Conservation (phyloP, 1,140 invertebrate genomes). For the Apis dorsata region DNA sequence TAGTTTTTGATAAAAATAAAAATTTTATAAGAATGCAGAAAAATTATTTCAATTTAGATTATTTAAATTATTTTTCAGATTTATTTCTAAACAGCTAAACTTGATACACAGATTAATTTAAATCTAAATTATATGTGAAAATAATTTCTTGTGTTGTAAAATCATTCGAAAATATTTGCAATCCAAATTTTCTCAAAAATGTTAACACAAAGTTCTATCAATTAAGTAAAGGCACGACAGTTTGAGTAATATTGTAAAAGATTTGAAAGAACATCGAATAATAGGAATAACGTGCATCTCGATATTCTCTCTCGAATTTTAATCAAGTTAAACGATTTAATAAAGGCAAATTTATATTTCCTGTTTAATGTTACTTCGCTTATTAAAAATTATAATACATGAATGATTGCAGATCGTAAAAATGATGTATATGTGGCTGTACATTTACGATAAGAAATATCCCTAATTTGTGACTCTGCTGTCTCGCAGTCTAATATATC, state of each 20-base stretch:
- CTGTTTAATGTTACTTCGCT: slow-evolving; percentile 18
- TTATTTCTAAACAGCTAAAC: too few species aligned
- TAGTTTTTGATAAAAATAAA: too few species aligned
- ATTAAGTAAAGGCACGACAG: too few species aligned
- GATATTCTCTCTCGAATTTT: background rate
- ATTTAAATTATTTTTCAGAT: too few species aligned
- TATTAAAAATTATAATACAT: slow-evolving; percentile 43
- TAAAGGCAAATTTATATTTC: slow-evolving; percentile 23
- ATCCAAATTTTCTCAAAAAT: background rate
- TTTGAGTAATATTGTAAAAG: background rate
- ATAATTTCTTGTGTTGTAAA: too few species aligned
- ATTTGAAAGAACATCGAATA: too few species aligned
- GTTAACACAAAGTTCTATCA: background rate
- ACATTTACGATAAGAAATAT: slow-evolving; percentile 50
- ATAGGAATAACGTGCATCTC: background rate
- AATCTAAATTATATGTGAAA: too few species aligned
- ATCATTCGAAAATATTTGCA: too few species aligned
- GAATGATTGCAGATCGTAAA: slow-evolving; percentile 15
- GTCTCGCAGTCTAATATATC: slow-evolving; percentile 46
- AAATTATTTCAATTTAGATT: background rate
- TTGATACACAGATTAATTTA: too few species aligned
- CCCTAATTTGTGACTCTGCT: slow-evolving; percentile 53
- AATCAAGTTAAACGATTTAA: slow-evolving; percentile 7
- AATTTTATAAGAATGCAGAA: too few species aligned
- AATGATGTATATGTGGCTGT: slow-evolving; percentile 22